phyloP scores from a whole-genome alignment of 2,888 invertebrate genomes.

The Timema podura region DNA sequence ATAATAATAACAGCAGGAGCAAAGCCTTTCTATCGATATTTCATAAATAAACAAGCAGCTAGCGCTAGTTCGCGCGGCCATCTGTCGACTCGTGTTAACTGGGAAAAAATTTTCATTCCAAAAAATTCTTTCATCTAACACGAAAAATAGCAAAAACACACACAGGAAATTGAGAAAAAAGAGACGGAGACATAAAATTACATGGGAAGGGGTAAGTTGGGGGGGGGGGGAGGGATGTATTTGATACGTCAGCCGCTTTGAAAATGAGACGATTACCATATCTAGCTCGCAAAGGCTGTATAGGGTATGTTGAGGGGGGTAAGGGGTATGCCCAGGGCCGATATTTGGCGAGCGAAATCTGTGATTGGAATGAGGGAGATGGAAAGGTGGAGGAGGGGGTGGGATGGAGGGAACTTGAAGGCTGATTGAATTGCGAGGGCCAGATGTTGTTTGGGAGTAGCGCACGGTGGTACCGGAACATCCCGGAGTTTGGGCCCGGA shows the following conservation, averaged over 20 bases:
- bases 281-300: not conserved
- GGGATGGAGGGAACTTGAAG: no score
- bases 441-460: no score
- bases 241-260: conserved; percentile 3
- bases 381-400: no score
- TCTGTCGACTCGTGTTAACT: conserved; percentile 14
- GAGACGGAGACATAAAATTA: not conserved
- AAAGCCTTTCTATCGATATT: not conserved
- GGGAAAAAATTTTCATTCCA: conserved; percentile 1
- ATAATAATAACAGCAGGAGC: no score
- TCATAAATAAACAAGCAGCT: conserved; percentile 13
- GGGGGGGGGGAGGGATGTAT: not conserved
- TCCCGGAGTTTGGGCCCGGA: no score
- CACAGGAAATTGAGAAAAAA: conserved; percentile 2
- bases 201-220: conserved; percentile 9
- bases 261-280: conserved; percentile 14
- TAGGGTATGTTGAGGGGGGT: no score
- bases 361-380: no score
- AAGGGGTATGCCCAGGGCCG: no score
- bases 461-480: no score
- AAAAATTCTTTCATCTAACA: not conserved
- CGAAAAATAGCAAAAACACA: not conserved
- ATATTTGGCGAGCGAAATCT: no score
- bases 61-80: conserved; percentile 7
- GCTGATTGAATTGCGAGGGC: no score